Base-by-base conservation (phyloP, 2,113 vertebrate genomes). In the Aegithalos caudatus region DNA sequence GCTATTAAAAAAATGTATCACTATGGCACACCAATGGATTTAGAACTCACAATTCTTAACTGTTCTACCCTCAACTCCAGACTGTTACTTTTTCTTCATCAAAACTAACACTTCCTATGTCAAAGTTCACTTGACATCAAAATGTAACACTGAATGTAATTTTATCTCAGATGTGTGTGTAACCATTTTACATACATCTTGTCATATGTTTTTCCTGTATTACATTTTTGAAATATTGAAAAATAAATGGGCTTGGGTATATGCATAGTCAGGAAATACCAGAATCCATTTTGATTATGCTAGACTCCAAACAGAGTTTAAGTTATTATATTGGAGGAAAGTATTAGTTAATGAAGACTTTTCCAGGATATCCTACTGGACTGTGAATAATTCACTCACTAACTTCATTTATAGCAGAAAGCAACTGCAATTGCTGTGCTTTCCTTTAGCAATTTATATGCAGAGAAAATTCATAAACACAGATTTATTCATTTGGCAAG, bases 321-420 rank as follows among this genome's bases (percentile, higher is more conserved):
- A 92, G 19, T 35, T 13, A 92, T 69, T 70, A 77, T 88, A 42
- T 20, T 94, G 81, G 91, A 81, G 66, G 79, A 94, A 89, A 40
- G 33, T 48, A 80, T 86, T 96, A 96, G 80, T 85, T 93, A 94
- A 95, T 64, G 66, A 95, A 97, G 86, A 91, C 61, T 84, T 76
- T 88, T 94, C 82, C 81, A 81, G 57, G 45, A 90, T 91, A 93
- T 88, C 74, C 87, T 87, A 80, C 70, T 40, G 57, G 33, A 70
- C 66, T 70, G 35, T 60, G 85, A 97, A 93, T 95, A 95, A 96
- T 94, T 97, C 77, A 61, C 40, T 81, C 61, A 56, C 65, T 90
- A 72, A 76, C 53, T 88, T 86, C 51, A 37, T 81, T 50, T 33
- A 76, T 35, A 89, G 80, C 61, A 81, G 81, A 64, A 45, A 91